Evolutionary conservation across 2,888 invertebrate genomes (phyloP).

Genomic region (Drosophila falleni): DNA sequence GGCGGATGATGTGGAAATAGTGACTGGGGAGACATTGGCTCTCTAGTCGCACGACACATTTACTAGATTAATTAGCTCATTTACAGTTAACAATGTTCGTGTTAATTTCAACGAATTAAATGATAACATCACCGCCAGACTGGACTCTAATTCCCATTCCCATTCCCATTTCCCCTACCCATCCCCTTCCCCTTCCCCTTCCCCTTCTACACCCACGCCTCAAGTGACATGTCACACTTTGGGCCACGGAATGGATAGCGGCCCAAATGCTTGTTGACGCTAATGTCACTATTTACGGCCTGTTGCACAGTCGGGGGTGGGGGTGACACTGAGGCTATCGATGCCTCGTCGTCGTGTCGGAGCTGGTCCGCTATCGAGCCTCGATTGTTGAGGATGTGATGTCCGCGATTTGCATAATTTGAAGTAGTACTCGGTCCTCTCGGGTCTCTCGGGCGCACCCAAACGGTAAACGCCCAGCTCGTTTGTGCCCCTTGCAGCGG

Average conservation of each 20-base stretch:
- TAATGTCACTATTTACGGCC: slow-evolving; percentile 72
- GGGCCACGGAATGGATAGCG: slow-evolving; percentile 57
- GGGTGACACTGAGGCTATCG: slow-evolving; percentile 24
- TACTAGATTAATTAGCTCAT: slow-evolving; percentile 84
- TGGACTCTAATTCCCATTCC: slow-evolving; percentile 20
- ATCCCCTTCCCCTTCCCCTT: neutral
- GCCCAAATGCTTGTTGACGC: slow-evolving; percentile 72
- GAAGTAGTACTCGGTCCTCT: slow-evolving; percentile 24
- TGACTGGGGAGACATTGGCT: slow-evolving; percentile 32
- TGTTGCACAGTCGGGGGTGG: slow-evolving; percentile 55
- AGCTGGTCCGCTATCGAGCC: slow-evolving; percentile 30
- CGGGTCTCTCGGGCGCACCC: slow-evolving; percentile 22
- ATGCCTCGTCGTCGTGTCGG: slow-evolving; percentile 11
- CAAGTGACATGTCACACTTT: slow-evolving; percentile 57
- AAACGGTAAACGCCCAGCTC: slow-evolving; percentile 75
- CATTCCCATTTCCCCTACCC: no score
- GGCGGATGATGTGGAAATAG: neutral
- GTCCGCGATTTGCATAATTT: slow-evolving; percentile 79
- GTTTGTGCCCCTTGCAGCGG: slow-evolving; percentile 53
- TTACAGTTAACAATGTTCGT: slow-evolving; percentile 85
- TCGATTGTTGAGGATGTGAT: slow-evolving; percentile 21
- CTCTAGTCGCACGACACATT: slow-evolving; percentile 58
- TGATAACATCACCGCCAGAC: slow-evolving; percentile 81
- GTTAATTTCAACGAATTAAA: slow-evolving; percentile 86
- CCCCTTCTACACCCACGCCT: slow-evolving; percentile 11